Percentiles rank a stretch among this genome's conserved stretches.
Conservation (phyloP, 2,888 invertebrate species). For the Drosophila lutescens region DNA sequence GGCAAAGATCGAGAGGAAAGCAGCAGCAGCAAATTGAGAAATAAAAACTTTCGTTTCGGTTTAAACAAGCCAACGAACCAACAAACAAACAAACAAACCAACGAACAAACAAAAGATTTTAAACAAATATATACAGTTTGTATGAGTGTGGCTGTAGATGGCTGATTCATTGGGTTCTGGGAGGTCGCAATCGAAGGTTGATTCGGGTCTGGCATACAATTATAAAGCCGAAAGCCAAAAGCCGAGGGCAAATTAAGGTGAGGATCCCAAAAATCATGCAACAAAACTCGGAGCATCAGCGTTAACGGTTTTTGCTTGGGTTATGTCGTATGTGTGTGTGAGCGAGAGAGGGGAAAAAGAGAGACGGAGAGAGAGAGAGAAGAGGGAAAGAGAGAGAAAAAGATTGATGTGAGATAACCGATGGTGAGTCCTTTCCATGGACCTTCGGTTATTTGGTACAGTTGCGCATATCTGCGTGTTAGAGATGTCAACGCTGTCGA, state of each 20-base stretch:
- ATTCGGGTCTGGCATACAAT: constrained; percentile 8
- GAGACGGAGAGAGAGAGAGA: constrained; percentile 12
- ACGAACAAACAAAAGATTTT: constrained; percentile 23
- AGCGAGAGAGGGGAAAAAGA: constrained; percentile 3
- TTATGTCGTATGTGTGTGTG: constrained; percentile 25
- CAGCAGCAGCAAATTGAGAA: constrained; percentile 33
- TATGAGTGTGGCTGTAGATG: constrained; percentile 13
- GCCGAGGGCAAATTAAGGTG: constrained; percentile 15
- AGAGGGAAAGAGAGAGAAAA: constrained; percentile 15
- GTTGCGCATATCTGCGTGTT: not conserved
- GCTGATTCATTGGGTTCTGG: constrained; percentile 2
- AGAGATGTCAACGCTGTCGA: constrained; percentile 1
- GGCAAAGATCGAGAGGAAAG: constrained; percentile 20
- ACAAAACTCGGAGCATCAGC: constrained; percentile 26
- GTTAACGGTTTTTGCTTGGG: constrained; percentile 17
- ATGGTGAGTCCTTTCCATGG: not conserved
- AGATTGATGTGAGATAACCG: constrained; percentile 8
- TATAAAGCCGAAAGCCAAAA: constrained; percentile 33
- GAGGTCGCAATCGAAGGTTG: constrained; percentile 4
- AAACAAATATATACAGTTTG: constrained; percentile 33
- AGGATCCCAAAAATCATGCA: constrained; percentile 41
- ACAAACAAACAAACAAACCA: constrained; percentile 36
- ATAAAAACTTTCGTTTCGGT: constrained; percentile 35
- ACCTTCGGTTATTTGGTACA: constrained; percentile 1
- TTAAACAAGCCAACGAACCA: constrained; percentile 47